Conservation (phyloP, 2,113 vertebrate genomes). For the Callipepla squamata region DNA sequence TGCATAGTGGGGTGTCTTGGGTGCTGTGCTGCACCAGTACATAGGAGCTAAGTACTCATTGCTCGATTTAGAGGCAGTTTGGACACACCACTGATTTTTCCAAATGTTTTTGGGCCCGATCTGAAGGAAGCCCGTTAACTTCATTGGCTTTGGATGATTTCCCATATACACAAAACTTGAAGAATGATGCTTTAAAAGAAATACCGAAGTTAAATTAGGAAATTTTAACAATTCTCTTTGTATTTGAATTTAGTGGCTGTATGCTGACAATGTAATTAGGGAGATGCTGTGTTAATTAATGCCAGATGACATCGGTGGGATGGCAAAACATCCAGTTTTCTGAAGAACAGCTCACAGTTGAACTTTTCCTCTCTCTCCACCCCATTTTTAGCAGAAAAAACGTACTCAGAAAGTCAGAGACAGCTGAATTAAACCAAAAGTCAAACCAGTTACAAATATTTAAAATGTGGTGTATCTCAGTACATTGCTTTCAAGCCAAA, state of each 20-base stretch:
- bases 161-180: slow-evolving; percentile 38
- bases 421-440: background rate
- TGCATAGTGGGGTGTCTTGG: background rate
- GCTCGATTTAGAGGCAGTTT: background rate
- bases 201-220: background rate
- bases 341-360: slow-evolving; percentile 22
- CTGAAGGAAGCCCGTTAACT: slow-evolving; percentile 17
- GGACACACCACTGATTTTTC: background rate
- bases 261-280: slow-evolving; percentile 59
- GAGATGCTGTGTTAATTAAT: slow-evolving; percentile 53
- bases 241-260: slow-evolving; percentile 49
- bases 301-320: slow-evolving; percentile 45
- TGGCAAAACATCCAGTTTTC: slow-evolving; percentile 27
- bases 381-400: background rate
- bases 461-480: background rate
- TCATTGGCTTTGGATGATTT: slow-evolving; percentile 45
- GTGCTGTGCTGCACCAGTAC: background rate
- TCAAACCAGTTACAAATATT: background rate
- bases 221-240: slow-evolving; percentile 32
- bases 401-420: background rate
- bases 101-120: slow-evolving; percentile 2
- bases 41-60: background rate
- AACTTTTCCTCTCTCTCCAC: background rate
- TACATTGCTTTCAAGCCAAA: background rate
- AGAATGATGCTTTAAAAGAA: slow-evolving; percentile 20